phyloP scores from a whole-genome alignment of 2,113 vertebrate genomes.

The Anser cygnoides region DNA sequence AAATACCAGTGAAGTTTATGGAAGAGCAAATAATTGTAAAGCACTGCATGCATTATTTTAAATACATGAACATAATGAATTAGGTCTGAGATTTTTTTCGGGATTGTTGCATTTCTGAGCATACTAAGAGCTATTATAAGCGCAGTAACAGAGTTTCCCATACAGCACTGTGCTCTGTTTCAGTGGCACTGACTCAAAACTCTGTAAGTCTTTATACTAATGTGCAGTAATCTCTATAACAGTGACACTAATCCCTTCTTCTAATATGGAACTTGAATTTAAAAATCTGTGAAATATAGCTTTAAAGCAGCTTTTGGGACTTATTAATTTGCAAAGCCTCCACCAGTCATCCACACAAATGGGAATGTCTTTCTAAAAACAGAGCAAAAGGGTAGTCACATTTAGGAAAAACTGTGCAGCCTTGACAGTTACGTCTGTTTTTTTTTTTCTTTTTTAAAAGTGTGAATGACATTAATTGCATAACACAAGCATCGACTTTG shows the following conservation, averaged over 20 bases:
- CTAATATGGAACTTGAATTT: slow-evolving; percentile 1
- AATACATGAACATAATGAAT: neutral
- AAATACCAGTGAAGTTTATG: slow-evolving; percentile 1
- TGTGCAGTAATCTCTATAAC: neutral
- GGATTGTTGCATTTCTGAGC: slow-evolving; percentile 25
- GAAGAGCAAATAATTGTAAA: slow-evolving; percentile 9
- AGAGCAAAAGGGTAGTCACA: neutral
- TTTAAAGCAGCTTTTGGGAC: slow-evolving; percentile 22
- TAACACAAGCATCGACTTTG: neutral
- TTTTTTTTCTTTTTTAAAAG: neutral
- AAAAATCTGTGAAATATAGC: neutral
- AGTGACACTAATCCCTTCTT: slow-evolving; percentile 20
- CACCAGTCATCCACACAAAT: neutral
- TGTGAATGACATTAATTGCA: neutral
- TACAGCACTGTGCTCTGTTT: neutral
- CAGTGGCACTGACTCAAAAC: neutral
- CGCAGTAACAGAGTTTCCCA: slow-evolving; percentile 8
- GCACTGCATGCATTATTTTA: neutral
- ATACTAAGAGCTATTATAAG: slow-evolving; percentile 15
- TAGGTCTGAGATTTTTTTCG: neutral
- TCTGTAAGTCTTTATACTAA: slow-evolving; percentile 20
- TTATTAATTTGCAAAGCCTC: neutral
- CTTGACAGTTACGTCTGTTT: neutral
- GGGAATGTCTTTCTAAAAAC: neutral
- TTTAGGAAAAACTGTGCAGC: neutral